phyloP scores from a whole-genome alignment of 1,140 invertebrate genomes.

The Ganaspis sp. region DNA sequence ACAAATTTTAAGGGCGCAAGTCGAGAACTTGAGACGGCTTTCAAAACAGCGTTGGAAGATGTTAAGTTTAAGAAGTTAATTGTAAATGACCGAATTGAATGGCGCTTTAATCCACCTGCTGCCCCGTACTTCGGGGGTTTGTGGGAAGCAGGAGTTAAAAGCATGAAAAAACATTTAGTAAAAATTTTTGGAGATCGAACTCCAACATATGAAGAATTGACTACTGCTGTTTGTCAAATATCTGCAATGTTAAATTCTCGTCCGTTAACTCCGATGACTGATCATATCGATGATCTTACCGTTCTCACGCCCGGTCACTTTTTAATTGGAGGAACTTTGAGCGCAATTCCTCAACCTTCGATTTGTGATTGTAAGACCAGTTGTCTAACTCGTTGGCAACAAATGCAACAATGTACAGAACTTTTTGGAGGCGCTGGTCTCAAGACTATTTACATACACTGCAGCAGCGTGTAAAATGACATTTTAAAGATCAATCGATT shows the following conservation, averaged over 20 bases:
- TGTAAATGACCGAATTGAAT: not conserved
- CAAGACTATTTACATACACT: slow-evolving; percentile 45
- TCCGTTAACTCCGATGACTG: too few relatives aligned
- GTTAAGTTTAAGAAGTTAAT: not conserved
- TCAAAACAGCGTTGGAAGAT: not conserved
- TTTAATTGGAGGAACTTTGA: too few relatives aligned
- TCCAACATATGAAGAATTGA: slow-evolving; percentile 6
- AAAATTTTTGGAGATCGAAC: not conserved
- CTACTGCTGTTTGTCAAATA: not conserved
- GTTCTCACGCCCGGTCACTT: too few relatives aligned
- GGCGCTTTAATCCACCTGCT: not conserved
- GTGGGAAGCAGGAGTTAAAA: slow-evolving; percentile 1
- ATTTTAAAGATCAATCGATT: slow-evolving; percentile 1
- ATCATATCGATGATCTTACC: too few relatives aligned
- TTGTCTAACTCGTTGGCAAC: slow-evolving; percentile 47
- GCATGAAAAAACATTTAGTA: not conserved
- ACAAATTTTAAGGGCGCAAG: slow-evolving; percentile 35
- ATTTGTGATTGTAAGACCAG: not conserved
- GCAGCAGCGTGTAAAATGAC: slow-evolving; percentile 46
- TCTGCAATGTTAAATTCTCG: too few relatives aligned
- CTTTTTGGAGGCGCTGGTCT: slow-evolving; percentile 46
- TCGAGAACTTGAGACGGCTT: not conserved
- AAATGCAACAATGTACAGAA: slow-evolving; percentile 38
- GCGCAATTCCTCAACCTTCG: not conserved
- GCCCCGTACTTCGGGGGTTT: slow-evolving; percentile 8